These are phyloP conservation scores for Paramormyrops hopkinsi DNA, from an alignment of 2,797 vertebrate species.

Conservation along the genomic window DNA sequence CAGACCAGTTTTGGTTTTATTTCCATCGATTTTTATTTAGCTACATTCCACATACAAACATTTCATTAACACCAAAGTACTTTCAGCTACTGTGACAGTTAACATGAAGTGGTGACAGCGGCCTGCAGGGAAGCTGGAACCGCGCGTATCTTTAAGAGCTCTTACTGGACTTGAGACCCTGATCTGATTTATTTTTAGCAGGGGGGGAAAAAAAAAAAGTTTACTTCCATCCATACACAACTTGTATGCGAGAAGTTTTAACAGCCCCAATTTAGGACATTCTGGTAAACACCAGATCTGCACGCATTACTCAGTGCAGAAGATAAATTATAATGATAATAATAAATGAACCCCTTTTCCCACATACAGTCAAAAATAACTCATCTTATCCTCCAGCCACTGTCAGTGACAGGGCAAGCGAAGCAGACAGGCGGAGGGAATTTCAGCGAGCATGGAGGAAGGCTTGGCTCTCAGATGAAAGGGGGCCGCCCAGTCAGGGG, in stretches of 20 bases:
- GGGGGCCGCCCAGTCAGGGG: slow-evolving; percentile 44
- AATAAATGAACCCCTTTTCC: slow-evolving; percentile 36
- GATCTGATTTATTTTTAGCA: neutral
- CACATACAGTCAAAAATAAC: slow-evolving; percentile 52
- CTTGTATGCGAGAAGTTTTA: neutral
- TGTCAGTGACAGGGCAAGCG: slow-evolving; percentile 22
- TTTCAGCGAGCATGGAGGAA: slow-evolving; percentile 51
- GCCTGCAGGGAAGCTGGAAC: neutral
- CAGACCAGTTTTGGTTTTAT: neutral
- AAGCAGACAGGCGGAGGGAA: slow-evolving; percentile 39
- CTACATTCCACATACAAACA: neutral
- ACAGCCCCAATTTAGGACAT: neutral
- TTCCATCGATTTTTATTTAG: neutral
- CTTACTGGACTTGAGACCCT: neutral
- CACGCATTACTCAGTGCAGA: neutral
- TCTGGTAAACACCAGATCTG: neutral
- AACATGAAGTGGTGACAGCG: neutral
- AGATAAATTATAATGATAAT: neutral
- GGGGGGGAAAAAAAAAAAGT: neutral
- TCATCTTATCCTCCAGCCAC: slow-evolving; percentile 47
- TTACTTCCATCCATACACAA: neutral
- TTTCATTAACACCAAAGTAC: neutral
- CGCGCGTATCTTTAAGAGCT: neutral
- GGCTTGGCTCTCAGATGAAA: slow-evolving; percentile 54
- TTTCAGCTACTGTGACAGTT: neutral